These are phyloP conservation scores for Erebia aethiops DNA, from an alignment of 2,888 invertebrate genomes.

Conservation along the genomic window DNA sequence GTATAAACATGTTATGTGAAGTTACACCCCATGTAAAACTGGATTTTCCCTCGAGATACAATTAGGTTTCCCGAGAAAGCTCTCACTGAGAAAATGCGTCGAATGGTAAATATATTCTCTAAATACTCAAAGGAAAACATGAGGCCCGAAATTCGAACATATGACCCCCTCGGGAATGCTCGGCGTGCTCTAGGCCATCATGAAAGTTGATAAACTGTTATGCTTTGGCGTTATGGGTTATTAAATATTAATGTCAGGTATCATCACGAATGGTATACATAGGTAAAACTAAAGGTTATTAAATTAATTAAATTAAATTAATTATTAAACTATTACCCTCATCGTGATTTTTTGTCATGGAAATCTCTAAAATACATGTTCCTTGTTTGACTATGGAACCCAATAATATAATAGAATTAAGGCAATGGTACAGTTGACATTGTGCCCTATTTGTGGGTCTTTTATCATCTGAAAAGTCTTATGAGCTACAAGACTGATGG, in stretches of 20 bases:
- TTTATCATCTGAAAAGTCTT: constrained; percentile 38
- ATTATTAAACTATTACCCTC: too few relatives aligned
- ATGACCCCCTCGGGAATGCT: constrained; percentile 8
- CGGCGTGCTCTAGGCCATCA: neutral
- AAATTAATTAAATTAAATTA: too few relatives aligned
- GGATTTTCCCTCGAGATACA: constrained; percentile 2
- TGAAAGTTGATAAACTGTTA: neutral
- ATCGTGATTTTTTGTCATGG: too few relatives aligned
- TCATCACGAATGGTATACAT: too few relatives aligned
- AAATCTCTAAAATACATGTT: too few relatives aligned
- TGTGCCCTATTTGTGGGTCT: constrained; percentile 33
- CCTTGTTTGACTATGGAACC: too few relatives aligned
- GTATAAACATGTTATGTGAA: neutral
- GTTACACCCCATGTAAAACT: neutral
- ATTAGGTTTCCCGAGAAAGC: constrained; percentile 8
- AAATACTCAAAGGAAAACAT: constrained; percentile 13
- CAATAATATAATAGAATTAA: neutral
- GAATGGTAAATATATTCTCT: constrained; percentile 12
- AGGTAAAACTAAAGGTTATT: too few relatives aligned
- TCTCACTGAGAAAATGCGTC: constrained; percentile 1
- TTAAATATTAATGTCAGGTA: too few relatives aligned
- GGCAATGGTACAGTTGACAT: constrained; percentile 34
- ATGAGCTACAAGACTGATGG: constrained; percentile 40
- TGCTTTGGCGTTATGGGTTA: too few relatives aligned
- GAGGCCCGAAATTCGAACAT: constrained; percentile 4